These are phyloP conservation scores for Hylia prasina DNA, from an alignment of 2,113 vertebrate genomes.

Conservation along the genomic window DNA sequence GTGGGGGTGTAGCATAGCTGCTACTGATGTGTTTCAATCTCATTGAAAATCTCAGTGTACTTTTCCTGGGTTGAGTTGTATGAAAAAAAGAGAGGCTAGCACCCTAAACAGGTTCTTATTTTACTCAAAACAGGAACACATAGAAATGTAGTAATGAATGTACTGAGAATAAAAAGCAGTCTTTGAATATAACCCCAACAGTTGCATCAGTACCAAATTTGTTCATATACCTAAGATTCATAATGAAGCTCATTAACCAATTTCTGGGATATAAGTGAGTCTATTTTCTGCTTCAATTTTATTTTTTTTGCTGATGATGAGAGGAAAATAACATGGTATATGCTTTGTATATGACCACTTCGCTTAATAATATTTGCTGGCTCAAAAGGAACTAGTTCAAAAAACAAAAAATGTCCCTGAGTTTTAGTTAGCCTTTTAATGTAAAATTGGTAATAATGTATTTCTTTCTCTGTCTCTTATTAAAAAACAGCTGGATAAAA, in stretches of 20 bases:
- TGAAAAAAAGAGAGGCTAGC: background rate
- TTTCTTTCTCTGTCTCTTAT: background rate
- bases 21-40: background rate
- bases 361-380: background rate
- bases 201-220: background rate
- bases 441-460: background rate
- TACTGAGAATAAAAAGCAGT: background rate
- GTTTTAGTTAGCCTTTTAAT: background rate
- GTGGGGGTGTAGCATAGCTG: background rate
- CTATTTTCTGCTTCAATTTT: background rate
- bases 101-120: background rate
- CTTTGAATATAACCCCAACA: background rate
- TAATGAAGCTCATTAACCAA: background rate
- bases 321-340: background rate
- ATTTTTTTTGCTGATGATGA: background rate
- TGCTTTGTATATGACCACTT: background rate
- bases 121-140: background rate
- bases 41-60: background rate
- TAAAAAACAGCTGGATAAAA: background rate
- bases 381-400: background rate
- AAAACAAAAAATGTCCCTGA: fast-evolving
- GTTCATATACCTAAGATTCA: background rate
- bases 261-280: background rate
- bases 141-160: background rate
- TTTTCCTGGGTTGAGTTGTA: background rate